Base-by-base conservation (phyloP, 2,797 vertebrate species). In the Tamandua tetradactyla region DNA sequence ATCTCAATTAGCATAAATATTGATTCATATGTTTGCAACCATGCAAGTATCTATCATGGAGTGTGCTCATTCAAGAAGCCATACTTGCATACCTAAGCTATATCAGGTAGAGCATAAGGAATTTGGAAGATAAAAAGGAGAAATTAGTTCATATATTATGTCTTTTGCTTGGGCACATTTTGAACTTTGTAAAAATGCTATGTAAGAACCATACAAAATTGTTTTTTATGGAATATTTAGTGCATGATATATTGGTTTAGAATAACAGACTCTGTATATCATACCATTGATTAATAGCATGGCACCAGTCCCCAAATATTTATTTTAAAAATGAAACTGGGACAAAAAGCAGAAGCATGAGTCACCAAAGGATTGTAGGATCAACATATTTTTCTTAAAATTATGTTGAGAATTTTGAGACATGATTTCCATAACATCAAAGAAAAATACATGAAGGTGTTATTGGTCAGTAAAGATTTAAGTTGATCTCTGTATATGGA, bases 1-100 rank as follows among this genome's bases (percentile, higher is more conserved):
- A 71, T 79, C 83, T 87, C 49, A 96, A 94, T 94, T 95, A 79
- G 55, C 82, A 89, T 83, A 94, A 89, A n/a, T 10, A 64, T 6
- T 78, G 1, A 3, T 79, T 59, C 25, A 59, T 59, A 59, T 59
- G 9, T 4, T 91, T 71, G 1, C 0, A 32, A 17, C 91, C 88
- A 85, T 42, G 3, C 25, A 17, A 81, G 2, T 87, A 78, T 94
- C n/a, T 87, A 27, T 87, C 12, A 32, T 27, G 18, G 32, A 9
- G 30, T 25, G 1, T 83, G 5, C 79, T 13, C 89, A 37, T 72
- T 93, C 40, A 82, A 42, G 0, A 72, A 87, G 2, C 13, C 5
- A 40, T 27, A 74, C 55, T 13, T 62, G 4, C 55, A 42, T 79
- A 47, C 8, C 4, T 83, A 71, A 69, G 57, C 15, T 52, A 37